Base-by-base conservation (phyloP, 2,888 invertebrate genomes). In the Chymomyza caudatula region DNA sequence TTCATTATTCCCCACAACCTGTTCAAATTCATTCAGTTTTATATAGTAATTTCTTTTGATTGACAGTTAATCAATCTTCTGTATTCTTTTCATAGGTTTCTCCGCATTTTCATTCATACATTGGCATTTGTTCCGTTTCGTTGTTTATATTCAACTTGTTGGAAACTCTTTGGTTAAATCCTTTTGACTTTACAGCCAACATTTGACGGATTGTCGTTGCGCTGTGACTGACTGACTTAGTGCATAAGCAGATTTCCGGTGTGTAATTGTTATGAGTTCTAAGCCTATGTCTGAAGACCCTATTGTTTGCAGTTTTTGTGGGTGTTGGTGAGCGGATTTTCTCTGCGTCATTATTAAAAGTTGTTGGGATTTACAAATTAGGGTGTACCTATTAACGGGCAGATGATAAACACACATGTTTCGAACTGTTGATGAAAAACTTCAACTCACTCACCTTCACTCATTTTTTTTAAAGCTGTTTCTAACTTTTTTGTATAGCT, bases 61-160 rank as follows among this genome's bases (percentile, higher is more conserved):
- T 84, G 83, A 84, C 83, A 84, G 85, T 81, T 74, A 79, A 84
- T 84, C 85, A 85, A 84, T 84, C 85, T 81, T 84, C 70, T 70
- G 43, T 67, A 71, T 77, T 85, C 82, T 68, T 73, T 82, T 85
- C 83, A 85, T 77, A 74, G 70, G 78, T 76, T 29, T 55, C 51
- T 56, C 4, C 20, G 47, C 60, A 54, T 54, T 71, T 67, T 65
- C 59, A 78, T 78, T 75, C 78, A 78, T 60, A n/a, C 22, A 22
- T 56, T 68, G 55, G 44, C 62, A 11, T 51, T 60, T 51, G 29
- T 51, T 51, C 47, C 37, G 65, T 81, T 78, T 77, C 68, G 71
- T 64, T 78, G 68, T 47, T 70, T 64, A 71, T 63, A 29, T 8
- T 68, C 59, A 62, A 60, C 52, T 51, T 19, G 66, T 37, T 66